These are phyloP conservation scores for Camptogramma bilineatum DNA, from an alignment of 2,888 invertebrate genomes.

Conservation along the genomic window DNA sequence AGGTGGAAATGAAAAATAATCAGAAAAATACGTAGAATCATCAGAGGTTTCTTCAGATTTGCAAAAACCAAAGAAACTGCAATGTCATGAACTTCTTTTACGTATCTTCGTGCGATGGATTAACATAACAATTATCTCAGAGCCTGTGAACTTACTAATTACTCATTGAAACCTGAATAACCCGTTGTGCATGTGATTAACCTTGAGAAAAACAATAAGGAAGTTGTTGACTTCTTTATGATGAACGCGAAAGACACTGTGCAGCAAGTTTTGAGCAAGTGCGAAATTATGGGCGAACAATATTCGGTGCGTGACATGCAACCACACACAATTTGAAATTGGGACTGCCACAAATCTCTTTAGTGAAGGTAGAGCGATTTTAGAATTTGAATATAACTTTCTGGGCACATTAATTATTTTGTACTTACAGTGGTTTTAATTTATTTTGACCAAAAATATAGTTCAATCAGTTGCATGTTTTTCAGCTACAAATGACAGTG, in stretches of 20 bases:
- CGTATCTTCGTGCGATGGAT: slow-evolving; percentile 30
- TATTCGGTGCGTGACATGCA: neutral
- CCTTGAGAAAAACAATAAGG: slow-evolving; percentile 37
- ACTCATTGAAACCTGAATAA: slow-evolving; percentile 51
- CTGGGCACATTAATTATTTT: too few relatives aligned
- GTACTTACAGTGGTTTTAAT: too few relatives aligned
- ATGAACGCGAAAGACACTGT: neutral
- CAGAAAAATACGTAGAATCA: neutral
- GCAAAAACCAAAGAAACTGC: slow-evolving; percentile 1
- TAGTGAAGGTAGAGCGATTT: neutral
- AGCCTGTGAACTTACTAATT: slow-evolving; percentile 57
- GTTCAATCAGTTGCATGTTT: too few relatives aligned
- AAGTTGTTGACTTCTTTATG: slow-evolving; percentile 21
- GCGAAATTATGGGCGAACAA: neutral
- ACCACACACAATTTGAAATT: neutral
- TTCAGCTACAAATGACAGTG: too few relatives aligned
- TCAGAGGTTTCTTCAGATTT: neutral
- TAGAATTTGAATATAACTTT: neutral
- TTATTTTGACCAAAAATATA: too few relatives aligned
- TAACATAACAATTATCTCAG: slow-evolving; percentile 38
- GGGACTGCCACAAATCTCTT: neutral
- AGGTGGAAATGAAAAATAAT: neutral
- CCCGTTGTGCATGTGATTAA: slow-evolving; percentile 47
- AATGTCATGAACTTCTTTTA: slow-evolving; percentile 26
- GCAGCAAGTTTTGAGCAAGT: neutral